These are phyloP conservation scores for Diabrotica balteata DNA, from an alignment of 2,888 invertebrate genomes.

Conservation along the genomic window DNA sequence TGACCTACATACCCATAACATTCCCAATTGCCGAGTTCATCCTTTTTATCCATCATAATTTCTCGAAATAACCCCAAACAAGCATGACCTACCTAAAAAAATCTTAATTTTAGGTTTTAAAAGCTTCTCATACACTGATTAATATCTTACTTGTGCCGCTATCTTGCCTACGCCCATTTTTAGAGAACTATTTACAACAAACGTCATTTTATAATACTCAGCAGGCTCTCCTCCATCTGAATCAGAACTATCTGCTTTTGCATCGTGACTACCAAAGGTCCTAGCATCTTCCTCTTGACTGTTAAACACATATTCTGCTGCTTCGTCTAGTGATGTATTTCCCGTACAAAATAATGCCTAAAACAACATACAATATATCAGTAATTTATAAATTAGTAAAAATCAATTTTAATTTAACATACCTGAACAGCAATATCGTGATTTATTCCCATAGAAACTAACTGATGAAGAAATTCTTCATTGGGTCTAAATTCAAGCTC, in stretches of 20 bases:
- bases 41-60: conserved; percentile 58
- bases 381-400: conserved; percentile 1
- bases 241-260: conserved; percentile 40
- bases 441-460: conserved; percentile 61
- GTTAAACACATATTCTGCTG: conserved; percentile 65
- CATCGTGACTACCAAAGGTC: conserved; percentile 43
- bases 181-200: conserved; percentile 67
- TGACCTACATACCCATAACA: conserved; percentile 56
- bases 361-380: conserved; percentile 29
- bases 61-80: conserved; percentile 65
- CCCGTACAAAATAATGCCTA: conserved; percentile 66
- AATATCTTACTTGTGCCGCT: conserved; percentile 62
- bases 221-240: conserved; percentile 52
- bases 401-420: conserved; percentile 26
- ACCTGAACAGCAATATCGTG: conserved; percentile 59
- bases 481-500: conserved; percentile 52
- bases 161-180: conserved; percentile 71
- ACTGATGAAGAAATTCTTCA: conserved; percentile 54
- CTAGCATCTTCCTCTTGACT: conserved; percentile 48
- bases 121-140: not conserved
- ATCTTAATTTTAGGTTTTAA: conserved; percentile 27
- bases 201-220: conserved; percentile 68
- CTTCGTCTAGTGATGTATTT: conserved; percentile 64
- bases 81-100: conserved; percentile 65
- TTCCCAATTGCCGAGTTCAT: conserved; percentile 63